Conservation (phyloP, 2,888 invertebrate species). For the Orthosia incerta region DNA sequence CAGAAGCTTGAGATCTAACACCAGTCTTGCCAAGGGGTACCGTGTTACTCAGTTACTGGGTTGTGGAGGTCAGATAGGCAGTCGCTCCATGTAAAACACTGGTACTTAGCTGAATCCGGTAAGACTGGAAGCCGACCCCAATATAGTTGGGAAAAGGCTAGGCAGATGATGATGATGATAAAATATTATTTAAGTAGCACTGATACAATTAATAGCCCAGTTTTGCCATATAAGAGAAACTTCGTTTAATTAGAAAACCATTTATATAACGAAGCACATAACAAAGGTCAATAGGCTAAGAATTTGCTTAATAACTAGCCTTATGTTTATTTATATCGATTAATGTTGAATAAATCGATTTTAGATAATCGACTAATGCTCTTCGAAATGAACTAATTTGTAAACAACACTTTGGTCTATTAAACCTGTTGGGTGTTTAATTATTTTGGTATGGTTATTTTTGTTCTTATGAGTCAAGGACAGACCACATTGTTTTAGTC, state of each 20-base stretch:
- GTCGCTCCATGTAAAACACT: too few species aligned
- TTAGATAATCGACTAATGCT: constrained; percentile 45
- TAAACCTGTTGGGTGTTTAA: constrained; percentile 49
- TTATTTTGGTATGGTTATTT: constrained; percentile 28
- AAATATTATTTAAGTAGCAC: constrained; percentile 13
- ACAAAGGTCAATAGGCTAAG: constrained; percentile 49
- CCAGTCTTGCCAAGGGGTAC: too few species aligned
- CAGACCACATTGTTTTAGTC: constrained; percentile 7
- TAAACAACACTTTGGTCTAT: constrained; percentile 35
- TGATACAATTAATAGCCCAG: constrained; percentile 20
- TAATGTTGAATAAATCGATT: constrained; percentile 59
- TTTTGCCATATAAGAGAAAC: constrained; percentile 32
- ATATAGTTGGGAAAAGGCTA: too few species aligned
- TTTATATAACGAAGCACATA: constrained; percentile 34
- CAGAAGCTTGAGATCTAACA: too few species aligned
- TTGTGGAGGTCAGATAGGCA: too few species aligned
- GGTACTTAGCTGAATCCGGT: too few species aligned
- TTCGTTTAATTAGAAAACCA: constrained; percentile 39
- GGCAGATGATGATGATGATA: too few species aligned
- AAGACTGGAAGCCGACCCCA: too few species aligned
- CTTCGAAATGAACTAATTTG: constrained; percentile 57
- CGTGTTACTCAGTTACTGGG: too few species aligned
- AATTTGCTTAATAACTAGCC: constrained; percentile 46
- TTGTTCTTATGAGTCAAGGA: constrained; percentile 29
- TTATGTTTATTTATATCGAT: constrained; percentile 60